Percentiles rank a stretch among this genome's conserved stretches.
Conservation (phyloP, 2,797 vertebrate genomes). For the Schizopygopsis pylzovi region DNA sequence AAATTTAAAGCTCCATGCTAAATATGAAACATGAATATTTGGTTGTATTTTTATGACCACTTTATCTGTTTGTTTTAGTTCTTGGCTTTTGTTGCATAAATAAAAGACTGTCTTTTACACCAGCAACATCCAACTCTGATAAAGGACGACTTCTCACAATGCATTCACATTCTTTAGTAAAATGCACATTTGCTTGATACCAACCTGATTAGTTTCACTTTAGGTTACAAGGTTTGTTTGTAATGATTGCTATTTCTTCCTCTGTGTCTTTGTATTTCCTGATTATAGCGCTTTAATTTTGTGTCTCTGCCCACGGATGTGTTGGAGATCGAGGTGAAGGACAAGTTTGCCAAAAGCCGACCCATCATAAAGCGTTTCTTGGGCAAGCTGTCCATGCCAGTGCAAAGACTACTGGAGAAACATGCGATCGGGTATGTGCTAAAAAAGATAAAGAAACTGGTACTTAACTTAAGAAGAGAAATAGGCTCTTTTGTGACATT, state of each 20-base stretch:
- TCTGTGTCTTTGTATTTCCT: slow-evolving; percentile 40
- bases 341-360: slow-evolving; percentile 89
- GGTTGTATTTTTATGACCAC: background rate
- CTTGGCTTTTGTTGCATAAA: background rate
- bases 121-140: background rate
- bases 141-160: background rate
- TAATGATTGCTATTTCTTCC: slow-evolving; percentile 16
- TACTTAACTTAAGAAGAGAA: background rate
- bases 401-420: slow-evolving; percentile 87
- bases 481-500: background rate
- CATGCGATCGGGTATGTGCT: slow-evolving; percentile 85
- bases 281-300: slow-evolving; percentile 83
- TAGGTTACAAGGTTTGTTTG: background rate
- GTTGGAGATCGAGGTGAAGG: slow-evolving; percentile 89
- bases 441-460: background rate
- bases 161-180: background rate
- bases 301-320: slow-evolving; percentile 89
- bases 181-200: background rate
- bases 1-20: background rate
- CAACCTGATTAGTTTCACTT: background rate
- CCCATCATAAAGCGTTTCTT: slow-evolving; percentile 90
- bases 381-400: slow-evolving; percentile 89
- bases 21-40: background rate
- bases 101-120: background rate
- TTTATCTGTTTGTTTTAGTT: background rate